These are phyloP conservation scores for Dermatemys mawii DNA, from an alignment of 2,113 vertebrate species.

Conservation along the genomic window DNA sequence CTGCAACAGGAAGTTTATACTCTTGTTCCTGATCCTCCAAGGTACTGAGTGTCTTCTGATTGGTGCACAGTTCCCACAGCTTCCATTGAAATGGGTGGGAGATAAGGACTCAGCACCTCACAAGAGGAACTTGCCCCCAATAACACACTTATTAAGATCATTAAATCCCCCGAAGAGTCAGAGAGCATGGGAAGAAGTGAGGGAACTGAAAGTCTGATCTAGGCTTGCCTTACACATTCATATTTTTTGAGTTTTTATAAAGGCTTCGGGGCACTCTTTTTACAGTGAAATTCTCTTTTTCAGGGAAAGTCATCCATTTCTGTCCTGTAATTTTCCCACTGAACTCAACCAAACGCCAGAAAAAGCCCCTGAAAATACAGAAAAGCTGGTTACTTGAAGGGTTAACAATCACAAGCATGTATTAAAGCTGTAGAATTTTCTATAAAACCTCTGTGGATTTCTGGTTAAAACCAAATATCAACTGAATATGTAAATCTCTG, in stretches of 20 bases:
- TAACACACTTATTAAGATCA: not conserved
- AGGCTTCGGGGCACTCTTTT: not conserved
- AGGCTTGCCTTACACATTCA: not conserved
- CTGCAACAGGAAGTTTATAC: accelerated
- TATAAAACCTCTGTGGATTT: not conserved
- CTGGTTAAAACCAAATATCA: not conserved
- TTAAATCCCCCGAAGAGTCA: not conserved
- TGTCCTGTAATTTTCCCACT: not conserved
- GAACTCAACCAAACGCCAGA: not conserved
- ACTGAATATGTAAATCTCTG: not conserved
- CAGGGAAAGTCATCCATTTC: accelerated
- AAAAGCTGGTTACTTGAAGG: not conserved
- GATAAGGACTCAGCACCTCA: not conserved
- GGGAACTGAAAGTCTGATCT: not conserved
- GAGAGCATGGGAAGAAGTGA: not conserved
- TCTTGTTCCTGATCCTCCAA: not conserved
- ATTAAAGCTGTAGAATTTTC: not conserved
- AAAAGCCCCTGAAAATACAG: not conserved
- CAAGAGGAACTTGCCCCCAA: accelerated
- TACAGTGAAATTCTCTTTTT: not conserved
- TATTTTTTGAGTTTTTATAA: not conserved
- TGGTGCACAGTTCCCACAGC: not conserved
- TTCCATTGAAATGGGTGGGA: accelerated
- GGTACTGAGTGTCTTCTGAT: too few relatives aligned
- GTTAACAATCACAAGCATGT: not conserved